Base-by-base conservation (phyloP, 2,113 vertebrate species). In the Epinephelus moara region DNA sequence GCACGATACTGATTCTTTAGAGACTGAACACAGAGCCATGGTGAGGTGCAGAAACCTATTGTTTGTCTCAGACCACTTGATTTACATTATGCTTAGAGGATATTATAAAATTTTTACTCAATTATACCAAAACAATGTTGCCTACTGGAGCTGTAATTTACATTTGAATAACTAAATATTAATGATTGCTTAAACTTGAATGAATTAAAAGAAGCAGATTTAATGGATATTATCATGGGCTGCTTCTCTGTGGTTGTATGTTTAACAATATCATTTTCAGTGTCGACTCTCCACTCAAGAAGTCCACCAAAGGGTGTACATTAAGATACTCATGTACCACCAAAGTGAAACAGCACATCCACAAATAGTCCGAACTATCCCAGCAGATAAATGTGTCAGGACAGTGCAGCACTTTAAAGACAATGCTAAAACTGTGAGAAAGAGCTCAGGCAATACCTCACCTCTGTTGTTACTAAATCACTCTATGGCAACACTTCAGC, bases 391-490 rank as follows among this genome's bases (percentile, higher is more conserved):
- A 64, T 70, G 56, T 64, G 50, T 47, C 1, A 19, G 10, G 57
- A 64, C 57, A 50, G 25, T 63, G 50, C 27, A 64, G 60, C 37
- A 47, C 73, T 64, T 76, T 70, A 21, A 76, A 76, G 10, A 47
- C 73, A 49, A 76, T 27, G 12, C 13, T 71, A 13, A 10, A 42
- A 19, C 52, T 23, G 45, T 62, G 47, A 66, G 33, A 14, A 10
- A 47, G 23, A 75, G 71, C 49, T 45, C 42, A 45, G 42, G 42
- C 2, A 45, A 45, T 45, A 45, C 10, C 42, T 45, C 42, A 45
- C 42, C 42, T 3, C 42, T 17, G 27, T 67, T 49, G 50, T 9
- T 5, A 40, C 21, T 45, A 13, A 49, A 45, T 18, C 21, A 6
- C 59, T 45, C 1, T 14, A 4, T 2, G n/a, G 40, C 23, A 55